Evolutionary conservation across 2,113 vertebrate genomes (phyloP).

Genomic region (Sturnus vulgaris): DNA sequence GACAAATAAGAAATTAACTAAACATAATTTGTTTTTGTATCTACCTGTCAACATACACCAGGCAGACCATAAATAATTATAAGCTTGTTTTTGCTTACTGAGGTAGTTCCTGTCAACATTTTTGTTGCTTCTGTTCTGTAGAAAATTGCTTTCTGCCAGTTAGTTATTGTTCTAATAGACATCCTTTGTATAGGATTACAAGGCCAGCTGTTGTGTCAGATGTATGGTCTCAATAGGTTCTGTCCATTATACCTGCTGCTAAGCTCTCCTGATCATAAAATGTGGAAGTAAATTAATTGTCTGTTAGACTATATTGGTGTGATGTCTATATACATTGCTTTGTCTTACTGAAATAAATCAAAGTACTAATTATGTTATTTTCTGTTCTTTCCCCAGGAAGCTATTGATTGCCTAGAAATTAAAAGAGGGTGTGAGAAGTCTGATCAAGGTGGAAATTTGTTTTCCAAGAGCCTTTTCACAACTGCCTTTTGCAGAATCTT

Average conservation of each 20-base stretch:
- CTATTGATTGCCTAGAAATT: constrained; percentile 21
- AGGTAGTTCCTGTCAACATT: not conserved
- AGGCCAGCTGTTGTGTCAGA: not conserved
- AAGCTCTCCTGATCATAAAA: not conserved
- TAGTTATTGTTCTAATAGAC: not conserved
- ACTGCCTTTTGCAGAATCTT: constrained; percentile 2
- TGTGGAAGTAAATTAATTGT: not conserved
- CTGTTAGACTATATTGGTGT: not conserved
- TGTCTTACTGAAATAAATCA: not conserved
- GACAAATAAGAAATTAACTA: not conserved
- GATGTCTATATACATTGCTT: not conserved
- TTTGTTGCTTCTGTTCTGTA: not conserved
- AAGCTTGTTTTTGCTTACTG: not conserved
- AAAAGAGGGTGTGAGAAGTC: constrained; percentile 16
- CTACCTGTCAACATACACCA: not conserved
- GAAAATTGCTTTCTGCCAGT: not conserved
- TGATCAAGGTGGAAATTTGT: not conserved
- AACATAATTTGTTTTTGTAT: not conserved
- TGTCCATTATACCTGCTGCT: not conserved
- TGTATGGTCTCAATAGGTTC: not conserved
- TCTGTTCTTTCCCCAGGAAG: constrained; percentile 50
- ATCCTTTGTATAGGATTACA: not conserved
- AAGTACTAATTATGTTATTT: constrained; percentile 27
- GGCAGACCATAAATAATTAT: not conserved
- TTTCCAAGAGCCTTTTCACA: not conserved